Base-by-base conservation (phyloP, 2,797 vertebrate genomes). In the Ataeniobius toweri region DNA sequence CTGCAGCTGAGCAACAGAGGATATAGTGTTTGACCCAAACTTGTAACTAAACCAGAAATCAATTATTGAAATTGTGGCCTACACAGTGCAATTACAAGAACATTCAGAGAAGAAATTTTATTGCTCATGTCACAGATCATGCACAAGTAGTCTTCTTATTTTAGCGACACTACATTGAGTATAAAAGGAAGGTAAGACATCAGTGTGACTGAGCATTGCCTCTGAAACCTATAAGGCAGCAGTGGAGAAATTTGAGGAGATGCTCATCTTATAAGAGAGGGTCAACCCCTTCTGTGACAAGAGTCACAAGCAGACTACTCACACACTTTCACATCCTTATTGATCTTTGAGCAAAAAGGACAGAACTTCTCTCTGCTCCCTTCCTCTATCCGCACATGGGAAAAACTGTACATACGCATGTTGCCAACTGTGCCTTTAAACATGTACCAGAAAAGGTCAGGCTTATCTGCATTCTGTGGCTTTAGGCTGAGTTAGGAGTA, bases 201-300 rank as follows among this genome's bases (percentile, higher is more conserved):
- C 14, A 31, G 24, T 26, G 68, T 48, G 68, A 70, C 68, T 55
- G 72, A n/a, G 59, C 67, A 63, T 72, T 51, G 61, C n/a, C 36
- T 46, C 68, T 68, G 71, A n/a, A 59, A 76, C 75, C 73, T 75
- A 26, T 81, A 76, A 78, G 81, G 85, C 82, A 61, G 75, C 8
- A 26, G 80, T 73, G 48, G 68, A 88, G 68, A 85, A 36, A 80
- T 86, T 78, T 88, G 81, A 89, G 84, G 86, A 79, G 85, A 86
- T 74, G 82, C 78, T 79, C 63, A 80, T 93, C 93, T 94, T 89
- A 91, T 94, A 92, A 92, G 75, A 26, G 76, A 81, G 88, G 94
- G 92, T 94, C 89, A 92, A 85, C 81, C 88, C 89, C 36, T 92
- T 94, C 93, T 94, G 93, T 88, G 91, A 84, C 89, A 93, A 91